Evolutionary conservation across 2,888 invertebrate species (phyloP), one percentile per base, ranked within the genome.

Genomic region (Chymomyza caudatula): DNA sequence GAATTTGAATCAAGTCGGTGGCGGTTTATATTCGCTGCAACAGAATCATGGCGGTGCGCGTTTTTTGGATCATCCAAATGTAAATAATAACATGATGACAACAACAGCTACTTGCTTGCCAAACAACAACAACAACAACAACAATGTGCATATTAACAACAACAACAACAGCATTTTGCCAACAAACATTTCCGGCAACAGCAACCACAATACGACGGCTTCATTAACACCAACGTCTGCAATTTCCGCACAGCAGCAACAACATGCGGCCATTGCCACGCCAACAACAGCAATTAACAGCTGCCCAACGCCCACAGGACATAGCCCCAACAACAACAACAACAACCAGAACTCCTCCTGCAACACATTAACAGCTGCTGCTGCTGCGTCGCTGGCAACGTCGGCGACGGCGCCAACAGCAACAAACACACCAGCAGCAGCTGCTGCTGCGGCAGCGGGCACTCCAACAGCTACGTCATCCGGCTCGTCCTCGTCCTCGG

Each of bases 41-140:
- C 88, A 88, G 73, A 86, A 85, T 65, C 87, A 87, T 78, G 78
- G 80, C 51, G 89, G 87, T 57, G 88, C 88, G 65, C 88, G 89
- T 52, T 89, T 89, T 69, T 73, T 89, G 71, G 88, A 88, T 78
- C 88, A 86, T 81, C 87, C 87, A 43, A 76, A 67, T 55, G 60
- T 68, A 55, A 63, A 60, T 63, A 68, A 60, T 23, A 69, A 52
- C 56, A 54, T 37, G 29, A 37, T 37, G 29, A 1, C 29, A 11
- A 37, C 29, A 11, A 37, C 29, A 37, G 29, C 29, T 8, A 37
- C 4, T 37, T 37, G 29, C 11, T 37, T 53, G 29, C 25, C 29
- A n/a, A 49, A 57, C 47, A 58, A 61, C 56, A 60, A 20, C 60
- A 69, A 65, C 57, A 67, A 63, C 22, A 60, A 60, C 44, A 64